Base-by-base conservation (phyloP, 2,888 invertebrate species). In the Scaptomyza reducta region DNA sequence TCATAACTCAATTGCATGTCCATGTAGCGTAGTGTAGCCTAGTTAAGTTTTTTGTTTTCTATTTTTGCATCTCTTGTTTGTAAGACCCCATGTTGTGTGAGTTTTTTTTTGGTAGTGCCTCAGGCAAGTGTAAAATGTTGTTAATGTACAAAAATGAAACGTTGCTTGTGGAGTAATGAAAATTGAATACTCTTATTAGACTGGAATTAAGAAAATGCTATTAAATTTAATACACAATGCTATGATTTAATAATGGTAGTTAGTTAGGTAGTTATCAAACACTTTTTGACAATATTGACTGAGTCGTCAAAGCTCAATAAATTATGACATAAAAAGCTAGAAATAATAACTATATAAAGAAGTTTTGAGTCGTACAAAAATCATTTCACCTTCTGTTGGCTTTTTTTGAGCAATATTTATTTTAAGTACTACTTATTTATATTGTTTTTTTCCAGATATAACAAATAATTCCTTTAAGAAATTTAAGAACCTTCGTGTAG, bases 1-100 rank as follows among this genome's bases (percentile, higher is more conserved):
- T 47, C 66, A 73, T 79, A 77, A 73, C 64, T 79, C 74, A 70
- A 79, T 77, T 77, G 64, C 64, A 38, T 13, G 65, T 33, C 22
- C 54, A 18, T 50, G 33, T 25, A 41, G 40, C n/a, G 42, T 16
- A 53, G 25, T 53, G 41, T 47, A 63, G 29, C 33, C 44, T 31
- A 22, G 7, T 55, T 38, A 59, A 51, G 29, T 14, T 41, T 54
- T 29, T n/a, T 31, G 14, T 65, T 50, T 49, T 13, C 16, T n/a
- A 11, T 27, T 45, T 53, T 47, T 7, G 3, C 2, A 11, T 16
- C 29, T 11, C 7, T n/a, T 1, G 31, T 35, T 22, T 57, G 29
- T n/a, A 31, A 13, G 31, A 9, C 49, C 41, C n/a, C 16, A 13
- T 35, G 33, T 60, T 60, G 42, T 41, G 22, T 45, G 14, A 53